Conservation (phyloP, 1,140 invertebrate species). For the Hypsibius dujardini region DNA sequence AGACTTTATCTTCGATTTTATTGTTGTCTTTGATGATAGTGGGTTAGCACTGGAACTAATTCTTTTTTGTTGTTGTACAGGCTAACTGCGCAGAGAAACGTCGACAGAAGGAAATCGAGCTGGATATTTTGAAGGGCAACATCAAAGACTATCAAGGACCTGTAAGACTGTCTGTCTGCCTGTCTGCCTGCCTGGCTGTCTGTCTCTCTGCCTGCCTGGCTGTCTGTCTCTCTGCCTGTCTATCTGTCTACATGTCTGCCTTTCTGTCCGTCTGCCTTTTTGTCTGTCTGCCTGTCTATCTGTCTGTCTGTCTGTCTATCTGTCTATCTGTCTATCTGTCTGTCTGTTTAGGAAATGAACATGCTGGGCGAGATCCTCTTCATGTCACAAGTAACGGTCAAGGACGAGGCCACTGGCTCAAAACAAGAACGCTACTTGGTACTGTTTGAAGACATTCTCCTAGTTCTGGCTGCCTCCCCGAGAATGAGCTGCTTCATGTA, state of each 20-base stretch:
- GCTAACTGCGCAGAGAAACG: conserved; percentile 60
- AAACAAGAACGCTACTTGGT: conserved; percentile 77
- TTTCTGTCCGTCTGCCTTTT: too few relatives aligned
- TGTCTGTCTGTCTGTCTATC: conserved; percentile 9
- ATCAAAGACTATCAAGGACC: conserved; percentile 90
- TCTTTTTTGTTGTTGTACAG: conserved; percentile 35
- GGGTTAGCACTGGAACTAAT: conserved; percentile 9
- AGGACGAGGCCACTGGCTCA: conserved; percentile 39
- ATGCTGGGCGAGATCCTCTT: conserved; percentile 37
- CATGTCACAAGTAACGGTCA: conserved; percentile 58
- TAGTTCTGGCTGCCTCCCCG: conserved; percentile 74
- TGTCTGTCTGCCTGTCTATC: background rate
- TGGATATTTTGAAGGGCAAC: conserved; percentile 76
- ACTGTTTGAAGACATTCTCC: conserved; percentile 62
- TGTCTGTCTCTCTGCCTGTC: too few relatives aligned
- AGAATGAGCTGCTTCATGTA: conserved; percentile 85
- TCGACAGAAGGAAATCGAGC: conserved; percentile 83
- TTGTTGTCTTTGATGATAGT: too few relatives aligned
- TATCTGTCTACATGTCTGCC: too few relatives aligned
- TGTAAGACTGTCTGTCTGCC: conserved; percentile 30
- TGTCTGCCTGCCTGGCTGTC: too few relatives aligned
- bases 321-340: conserved; percentile 13
- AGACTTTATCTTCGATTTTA: too few relatives aligned
- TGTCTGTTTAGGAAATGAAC: conserved; percentile 31
- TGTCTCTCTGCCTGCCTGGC: too few relatives aligned